phyloP scores from a whole-genome alignment of 2,888 invertebrate species.

The Acrocera orbiculus region DNA sequence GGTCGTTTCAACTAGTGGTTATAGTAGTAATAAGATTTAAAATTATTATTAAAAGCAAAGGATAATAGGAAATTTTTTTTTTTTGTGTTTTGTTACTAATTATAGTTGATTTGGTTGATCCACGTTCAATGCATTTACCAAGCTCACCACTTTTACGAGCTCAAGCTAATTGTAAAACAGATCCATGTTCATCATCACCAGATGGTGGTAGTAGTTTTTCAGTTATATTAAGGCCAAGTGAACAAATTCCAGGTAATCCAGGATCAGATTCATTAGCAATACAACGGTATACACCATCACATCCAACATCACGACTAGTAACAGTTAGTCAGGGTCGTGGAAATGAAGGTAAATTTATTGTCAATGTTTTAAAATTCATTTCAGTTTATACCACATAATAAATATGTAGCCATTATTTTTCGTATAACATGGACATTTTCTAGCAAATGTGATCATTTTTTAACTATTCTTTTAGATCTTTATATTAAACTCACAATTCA shows the following conservation, averaged over 20 bases:
- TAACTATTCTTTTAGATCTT: too few species aligned
- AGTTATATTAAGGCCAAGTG: conserved; percentile 24
- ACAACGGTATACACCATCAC: conserved; percentile 25
- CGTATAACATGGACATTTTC: too few species aligned
- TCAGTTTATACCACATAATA: too few species aligned
- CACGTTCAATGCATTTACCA: conserved; percentile 26
- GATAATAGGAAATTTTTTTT: background rate
- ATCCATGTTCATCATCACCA: conserved; percentile 24
- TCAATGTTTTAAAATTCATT: background rate
- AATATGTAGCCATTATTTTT: background rate
- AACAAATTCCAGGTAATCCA: conserved; percentile 17
- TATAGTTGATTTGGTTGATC: conserved; percentile 29
- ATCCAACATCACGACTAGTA: conserved; percentile 17
- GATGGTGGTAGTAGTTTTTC: conserved; percentile 21
- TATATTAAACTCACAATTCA: too few species aligned
- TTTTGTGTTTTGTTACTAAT: background rate
- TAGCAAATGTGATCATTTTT: too few species aligned
- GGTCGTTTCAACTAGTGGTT: conserved; percentile 61
- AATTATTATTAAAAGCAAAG: background rate
- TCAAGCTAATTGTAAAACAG: conserved; percentile 20
- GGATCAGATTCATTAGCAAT: conserved; percentile 13
- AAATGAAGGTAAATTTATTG: conserved; percentile 19
- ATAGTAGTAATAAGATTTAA: conserved; percentile 49
- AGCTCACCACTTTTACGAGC: conserved; percentile 24
- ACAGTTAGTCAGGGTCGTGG: conserved; percentile 22